A percentile compares a stretch with the other conserved stretches of the same genome.
Evolutionary conservation across 2,797 vertebrate genomes (phyloP).

Genomic region (Antennarius maculatus): DNA sequence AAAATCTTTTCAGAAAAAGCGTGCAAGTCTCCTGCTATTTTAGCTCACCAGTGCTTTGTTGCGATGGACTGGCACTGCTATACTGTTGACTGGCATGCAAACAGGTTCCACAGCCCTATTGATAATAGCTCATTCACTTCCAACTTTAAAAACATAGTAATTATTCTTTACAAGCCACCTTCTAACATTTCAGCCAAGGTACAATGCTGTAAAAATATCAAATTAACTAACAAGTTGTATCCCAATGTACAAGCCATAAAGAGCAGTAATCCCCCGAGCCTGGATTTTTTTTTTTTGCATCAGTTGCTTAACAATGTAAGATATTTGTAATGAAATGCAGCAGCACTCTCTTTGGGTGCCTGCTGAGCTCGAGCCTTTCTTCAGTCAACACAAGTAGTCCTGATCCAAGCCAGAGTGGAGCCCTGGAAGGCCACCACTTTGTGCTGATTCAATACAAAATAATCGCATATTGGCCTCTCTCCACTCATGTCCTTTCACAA

Average conservation of each 20-base stretch:
- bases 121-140: conserved; percentile 42
- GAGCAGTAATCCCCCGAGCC: conserved; percentile 40
- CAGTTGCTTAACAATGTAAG: conserved; percentile 47
- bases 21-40: conserved; percentile 24
- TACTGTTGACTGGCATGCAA: conserved; percentile 29
- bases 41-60: conserved; percentile 44
- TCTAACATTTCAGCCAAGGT: conserved; percentile 50
- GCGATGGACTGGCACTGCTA: conserved; percentile 29
- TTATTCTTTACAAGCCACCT: conserved; percentile 51
- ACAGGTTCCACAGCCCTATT: conserved; percentile 44
- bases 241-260: conserved; percentile 44
- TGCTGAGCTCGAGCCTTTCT: conserved; percentile 64
- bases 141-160: conserved; percentile 43
- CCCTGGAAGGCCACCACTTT: conserved; percentile 62
- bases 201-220: conserved; percentile 56
- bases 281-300: conserved; percentile 30
- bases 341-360: conserved; percentile 40
- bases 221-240: conserved; percentile 38
- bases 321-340: conserved; percentile 39
- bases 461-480: conserved; percentile 71
- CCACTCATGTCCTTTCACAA: conserved; percentile 50
- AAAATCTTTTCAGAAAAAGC: conserved; percentile 37
- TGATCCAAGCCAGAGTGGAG: conserved; percentile 59
- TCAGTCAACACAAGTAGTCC: conserved; percentile 65
- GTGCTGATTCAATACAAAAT: conserved; percentile 79